phyloP scores from a whole-genome alignment of 1,140 invertebrate genomes.

The Drosophila bocqueti region DNA sequence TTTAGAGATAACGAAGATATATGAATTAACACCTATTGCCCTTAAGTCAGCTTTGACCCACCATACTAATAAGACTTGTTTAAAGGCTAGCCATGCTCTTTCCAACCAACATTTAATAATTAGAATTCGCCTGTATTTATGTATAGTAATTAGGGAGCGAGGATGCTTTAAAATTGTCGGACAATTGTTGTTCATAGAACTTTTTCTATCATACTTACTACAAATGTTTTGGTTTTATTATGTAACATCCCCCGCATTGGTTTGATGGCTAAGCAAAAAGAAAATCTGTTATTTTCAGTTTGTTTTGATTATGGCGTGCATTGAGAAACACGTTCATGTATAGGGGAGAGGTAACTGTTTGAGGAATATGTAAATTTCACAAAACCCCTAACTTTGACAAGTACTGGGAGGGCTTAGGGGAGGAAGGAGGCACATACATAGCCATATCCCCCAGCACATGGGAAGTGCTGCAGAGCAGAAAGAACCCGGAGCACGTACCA shows the following conservation, averaged over 20 bases:
- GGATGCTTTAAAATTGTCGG: background rate
- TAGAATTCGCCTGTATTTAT: background rate
- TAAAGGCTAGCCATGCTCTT: background rate
- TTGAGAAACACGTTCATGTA: conserved; percentile 17
- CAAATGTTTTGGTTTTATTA: conserved; percentile 2
- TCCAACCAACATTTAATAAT: background rate
- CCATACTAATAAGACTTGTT: background rate
- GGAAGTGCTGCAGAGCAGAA: conserved; percentile 57
- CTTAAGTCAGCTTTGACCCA: too few species aligned
- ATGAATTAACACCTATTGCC: too few species aligned
- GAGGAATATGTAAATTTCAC: conserved; percentile 38
- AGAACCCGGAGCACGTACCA: conserved; percentile 74
- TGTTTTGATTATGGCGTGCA: conserved; percentile 43
- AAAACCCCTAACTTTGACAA: conserved; percentile 12
- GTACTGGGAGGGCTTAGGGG: conserved; percentile 6
- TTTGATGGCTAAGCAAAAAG: conserved; percentile 21
- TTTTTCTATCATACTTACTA: background rate
- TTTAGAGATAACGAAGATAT: background rate
- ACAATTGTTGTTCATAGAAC: background rate
- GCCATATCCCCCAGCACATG: conserved; percentile 38
- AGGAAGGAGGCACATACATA: conserved; percentile 22
- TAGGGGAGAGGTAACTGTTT: background rate
- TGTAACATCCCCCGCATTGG: conserved; percentile 6
- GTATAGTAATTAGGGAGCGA: background rate
- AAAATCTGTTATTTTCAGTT: conserved; percentile 48